A percentile compares a stretch with the other conserved stretches of the same genome.
Conservation (phyloP, 2,888 invertebrate species). For the Hofmannophila pseudospretella region DNA sequence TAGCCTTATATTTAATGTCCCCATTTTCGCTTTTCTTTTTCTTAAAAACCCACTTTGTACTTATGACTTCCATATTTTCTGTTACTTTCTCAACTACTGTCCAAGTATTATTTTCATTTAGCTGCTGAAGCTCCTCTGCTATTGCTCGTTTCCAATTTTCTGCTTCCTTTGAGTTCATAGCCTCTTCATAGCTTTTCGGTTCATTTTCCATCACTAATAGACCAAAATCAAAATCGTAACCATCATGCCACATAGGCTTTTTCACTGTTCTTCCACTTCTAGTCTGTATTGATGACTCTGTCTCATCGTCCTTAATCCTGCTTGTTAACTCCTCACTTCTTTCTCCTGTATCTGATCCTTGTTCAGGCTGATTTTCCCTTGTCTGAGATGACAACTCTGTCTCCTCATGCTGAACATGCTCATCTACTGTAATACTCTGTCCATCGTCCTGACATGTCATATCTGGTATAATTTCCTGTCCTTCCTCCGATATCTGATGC, state of each 20-base stretch:
- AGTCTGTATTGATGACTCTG: background rate
- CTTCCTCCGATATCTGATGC: no score
- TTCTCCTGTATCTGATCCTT: background rate
- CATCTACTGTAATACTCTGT: no score
- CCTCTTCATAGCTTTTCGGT: background rate
- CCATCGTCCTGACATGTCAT: no score
- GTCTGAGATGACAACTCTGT: no score
- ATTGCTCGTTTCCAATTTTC: background rate
- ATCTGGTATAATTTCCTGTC: no score
- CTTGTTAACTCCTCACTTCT: background rate
- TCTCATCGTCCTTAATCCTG: background rate
- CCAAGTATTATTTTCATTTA: conserved; percentile 1
- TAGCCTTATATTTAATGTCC: background rate
- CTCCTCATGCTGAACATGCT: no score
- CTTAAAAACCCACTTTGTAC: conserved; percentile 1
- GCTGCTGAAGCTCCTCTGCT: background rate
- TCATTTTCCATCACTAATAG: background rate
- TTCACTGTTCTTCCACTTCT: background rate
- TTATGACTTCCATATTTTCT: background rate
- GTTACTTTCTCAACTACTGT: background rate
- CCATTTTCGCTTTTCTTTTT: background rate
- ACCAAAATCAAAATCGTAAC: background rate
- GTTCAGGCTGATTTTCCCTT: background rate
- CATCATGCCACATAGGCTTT: background rate
- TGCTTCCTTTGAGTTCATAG: background rate